phyloP scores from a whole-genome alignment of 2,113 vertebrate species.

The Climacteris rufus region DNA sequence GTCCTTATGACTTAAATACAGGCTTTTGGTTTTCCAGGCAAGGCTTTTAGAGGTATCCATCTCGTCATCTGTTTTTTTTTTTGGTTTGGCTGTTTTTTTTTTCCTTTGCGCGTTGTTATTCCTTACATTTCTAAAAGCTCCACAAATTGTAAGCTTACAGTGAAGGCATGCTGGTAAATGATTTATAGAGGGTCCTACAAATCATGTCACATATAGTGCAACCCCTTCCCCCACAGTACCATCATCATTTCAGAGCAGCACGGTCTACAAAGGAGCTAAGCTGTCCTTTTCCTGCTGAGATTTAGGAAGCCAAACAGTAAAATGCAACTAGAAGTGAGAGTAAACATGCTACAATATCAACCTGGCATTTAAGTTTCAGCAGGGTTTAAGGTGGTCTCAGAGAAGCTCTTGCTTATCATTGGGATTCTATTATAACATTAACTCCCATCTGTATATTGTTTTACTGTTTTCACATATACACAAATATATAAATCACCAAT shows the following conservation, averaged over 20 bases:
- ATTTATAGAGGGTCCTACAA: constrained; percentile 55
- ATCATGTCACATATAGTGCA: constrained; percentile 2
- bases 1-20: background rate
- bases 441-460: background rate
- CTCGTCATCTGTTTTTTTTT: background rate
- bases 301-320: constrained; percentile 6
- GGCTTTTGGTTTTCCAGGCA: background rate
- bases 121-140: background rate
- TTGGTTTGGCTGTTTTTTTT: background rate
- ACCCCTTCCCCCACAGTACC: constrained; percentile 25
- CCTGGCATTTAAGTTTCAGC: background rate
- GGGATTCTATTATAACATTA: background rate
- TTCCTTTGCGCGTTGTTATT: background rate
- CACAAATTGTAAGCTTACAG: background rate
- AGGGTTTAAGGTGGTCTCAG: constrained; percentile 1
- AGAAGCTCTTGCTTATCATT: background rate
- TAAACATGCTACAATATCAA: background rate
- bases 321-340: constrained; percentile 10
- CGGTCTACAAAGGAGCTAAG: background rate
- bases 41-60: background rate
- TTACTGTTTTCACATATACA: background rate
- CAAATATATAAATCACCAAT: background rate
- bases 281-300: constrained; percentile 9
- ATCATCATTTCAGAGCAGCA: constrained; percentile 13
- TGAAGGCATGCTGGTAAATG: constrained; percentile 28